phyloP scores from a whole-genome alignment of 2,113 vertebrate species.

The Leptosomus discolor region DNA sequence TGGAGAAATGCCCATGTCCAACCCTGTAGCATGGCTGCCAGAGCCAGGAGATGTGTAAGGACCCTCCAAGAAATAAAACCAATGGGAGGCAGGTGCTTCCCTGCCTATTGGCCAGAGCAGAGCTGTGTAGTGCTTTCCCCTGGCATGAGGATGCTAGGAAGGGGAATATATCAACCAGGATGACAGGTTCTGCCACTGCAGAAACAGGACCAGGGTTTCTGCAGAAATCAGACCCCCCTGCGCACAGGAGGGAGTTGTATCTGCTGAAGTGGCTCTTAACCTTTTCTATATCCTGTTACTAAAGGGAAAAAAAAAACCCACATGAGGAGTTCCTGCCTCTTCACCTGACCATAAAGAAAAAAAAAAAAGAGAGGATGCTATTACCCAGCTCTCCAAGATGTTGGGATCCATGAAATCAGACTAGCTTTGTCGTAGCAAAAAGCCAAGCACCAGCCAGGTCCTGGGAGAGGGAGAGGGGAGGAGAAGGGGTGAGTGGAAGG shows the following conservation, averaged over 20 bases:
- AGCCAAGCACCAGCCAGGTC: background rate
- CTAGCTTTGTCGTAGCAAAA: background rate
- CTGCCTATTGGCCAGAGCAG: rapidly evolving
- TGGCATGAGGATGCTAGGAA: rapidly evolving
- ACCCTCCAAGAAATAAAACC: background rate
- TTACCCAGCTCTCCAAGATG: background rate
- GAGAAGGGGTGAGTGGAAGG: background rate
- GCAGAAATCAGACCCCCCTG: background rate
- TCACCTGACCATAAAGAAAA: background rate
- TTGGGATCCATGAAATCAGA: background rate
- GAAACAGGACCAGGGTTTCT: rapidly evolving
- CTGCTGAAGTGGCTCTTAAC: slow-evolving; percentile 41
- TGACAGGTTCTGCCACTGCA: background rate
- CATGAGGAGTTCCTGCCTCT: background rate
- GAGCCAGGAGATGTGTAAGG: background rate
- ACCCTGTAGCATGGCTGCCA: background rate
- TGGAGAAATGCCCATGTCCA: background rate
- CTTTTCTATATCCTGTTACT: background rate
- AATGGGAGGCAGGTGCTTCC: background rate
- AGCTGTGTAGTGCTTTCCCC: background rate
- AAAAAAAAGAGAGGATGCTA: background rate
- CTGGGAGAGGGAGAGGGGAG: background rate
- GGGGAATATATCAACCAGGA: background rate
- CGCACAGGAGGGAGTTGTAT: background rate
- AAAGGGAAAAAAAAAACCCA: background rate